Evolutionary conservation across 2,888 invertebrate species (phyloP).

Genomic region (Apodemia hepburni): DNA sequence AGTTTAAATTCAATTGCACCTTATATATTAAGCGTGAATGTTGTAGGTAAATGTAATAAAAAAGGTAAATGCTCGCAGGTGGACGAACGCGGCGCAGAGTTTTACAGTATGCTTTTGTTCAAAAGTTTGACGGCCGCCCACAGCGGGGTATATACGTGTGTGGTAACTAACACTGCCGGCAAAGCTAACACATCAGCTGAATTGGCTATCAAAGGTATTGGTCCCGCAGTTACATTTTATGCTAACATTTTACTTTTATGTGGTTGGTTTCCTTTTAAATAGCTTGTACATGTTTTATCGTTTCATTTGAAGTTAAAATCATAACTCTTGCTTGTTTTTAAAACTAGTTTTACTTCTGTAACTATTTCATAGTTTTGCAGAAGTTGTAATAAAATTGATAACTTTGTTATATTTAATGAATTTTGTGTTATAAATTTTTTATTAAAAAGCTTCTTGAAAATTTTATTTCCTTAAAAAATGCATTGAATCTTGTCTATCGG

Average conservation of each 20-base stretch:
- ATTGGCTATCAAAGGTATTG: conserved; percentile 85
- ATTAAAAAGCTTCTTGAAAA: no score
- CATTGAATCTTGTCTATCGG: no score
- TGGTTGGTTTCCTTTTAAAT: conserved; percentile 2
- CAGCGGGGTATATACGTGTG: conserved; percentile 86
- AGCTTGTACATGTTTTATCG: neutral
- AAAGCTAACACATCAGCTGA: conserved; percentile 86
- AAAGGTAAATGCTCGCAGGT: conserved; percentile 54
- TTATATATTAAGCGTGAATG: neutral
- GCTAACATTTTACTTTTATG: conserved; percentile 1
- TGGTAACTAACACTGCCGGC: conserved; percentile 87
- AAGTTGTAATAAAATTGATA: no score
- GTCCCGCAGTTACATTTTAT: conserved; percentile 9
- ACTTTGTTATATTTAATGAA: no score
- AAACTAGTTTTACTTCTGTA: no score
- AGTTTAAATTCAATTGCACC: no score
- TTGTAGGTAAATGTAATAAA: neutral
- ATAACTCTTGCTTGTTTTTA: no score
- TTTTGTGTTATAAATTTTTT: no score
- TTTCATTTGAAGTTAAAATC: neutral
- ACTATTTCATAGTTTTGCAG: no score
- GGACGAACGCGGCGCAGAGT: conserved; percentile 85
- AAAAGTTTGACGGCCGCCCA: conserved; percentile 85
- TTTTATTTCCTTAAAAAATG: no score
- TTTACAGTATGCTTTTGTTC: conserved; percentile 86